Evolutionary conservation across 2,113 vertebrate genomes (phyloP).

Genomic region (Dasyurus viverrinus): DNA sequence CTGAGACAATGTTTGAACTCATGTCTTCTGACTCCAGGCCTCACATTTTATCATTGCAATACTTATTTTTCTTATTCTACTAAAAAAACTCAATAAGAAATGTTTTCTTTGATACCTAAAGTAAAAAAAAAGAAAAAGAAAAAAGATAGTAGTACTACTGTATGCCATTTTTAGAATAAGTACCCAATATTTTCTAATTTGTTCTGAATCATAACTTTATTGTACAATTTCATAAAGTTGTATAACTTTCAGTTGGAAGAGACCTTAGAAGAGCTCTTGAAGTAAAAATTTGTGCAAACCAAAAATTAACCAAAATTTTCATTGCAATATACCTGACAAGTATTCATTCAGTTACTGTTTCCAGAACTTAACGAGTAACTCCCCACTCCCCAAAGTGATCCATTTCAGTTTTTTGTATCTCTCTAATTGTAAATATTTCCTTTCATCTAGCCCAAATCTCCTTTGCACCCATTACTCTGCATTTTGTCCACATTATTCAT

Average conservation of each 20-base stretch:
- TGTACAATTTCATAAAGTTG: not conserved
- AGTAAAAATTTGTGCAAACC: not conserved
- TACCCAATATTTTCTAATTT: too few species aligned
- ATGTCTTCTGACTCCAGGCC: too few species aligned
- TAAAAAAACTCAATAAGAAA: too few species aligned
- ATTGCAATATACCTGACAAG: not conserved
- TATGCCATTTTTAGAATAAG: too few species aligned
- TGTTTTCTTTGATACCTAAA: too few species aligned
- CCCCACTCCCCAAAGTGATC: not conserved
- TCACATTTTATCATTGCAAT: too few species aligned
- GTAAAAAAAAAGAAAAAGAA: too few species aligned
- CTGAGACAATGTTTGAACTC: too few species aligned
- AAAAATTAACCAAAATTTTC: not conserved
- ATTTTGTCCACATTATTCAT: not conserved
- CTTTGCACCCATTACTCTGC: not conserved
- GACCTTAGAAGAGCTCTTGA: not conserved
- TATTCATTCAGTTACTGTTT: not conserved
- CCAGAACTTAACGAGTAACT: not conserved
- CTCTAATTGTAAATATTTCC: not conserved
- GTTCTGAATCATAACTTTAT: not conserved
- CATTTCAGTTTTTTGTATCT: not conserved
- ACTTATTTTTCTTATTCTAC: too few species aligned
- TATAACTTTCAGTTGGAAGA: not conserved
- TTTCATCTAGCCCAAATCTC: not conserved
- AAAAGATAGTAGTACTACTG: too few species aligned